Evolutionary conservation across 2,888 invertebrate genomes (phyloP), one percentile per base, ranked within the genome.

Genomic region (Lymantria monacha): DNA sequence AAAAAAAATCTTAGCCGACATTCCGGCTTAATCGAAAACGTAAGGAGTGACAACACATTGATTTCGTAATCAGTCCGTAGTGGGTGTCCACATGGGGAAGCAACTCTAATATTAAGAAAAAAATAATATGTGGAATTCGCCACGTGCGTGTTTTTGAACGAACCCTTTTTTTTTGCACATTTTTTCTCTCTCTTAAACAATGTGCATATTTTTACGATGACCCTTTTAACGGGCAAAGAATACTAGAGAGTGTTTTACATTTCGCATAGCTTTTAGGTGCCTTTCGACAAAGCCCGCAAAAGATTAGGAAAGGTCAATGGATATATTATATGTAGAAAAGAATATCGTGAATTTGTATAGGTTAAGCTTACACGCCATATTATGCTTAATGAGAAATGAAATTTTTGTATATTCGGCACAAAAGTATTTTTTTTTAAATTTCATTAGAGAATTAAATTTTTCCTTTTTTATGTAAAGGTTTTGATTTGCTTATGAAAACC

Each of bases 121-220:
- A 3, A 22, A 22, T 22, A 22, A 22, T 22, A 5, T 22, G 22
- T 3, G 22, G 22, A 22, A 22, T 22, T 22, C 22, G 22, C 22
- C 22, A 22, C 22, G 22, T 22, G 22, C 22, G 22, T 22, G 10
- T 33, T 33, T 33, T 33, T 33, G 33, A 33, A 22, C 33, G 33
- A 10, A 54, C 41, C 44, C 53, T 46, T 51, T 62, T 46, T 51
- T 62, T 53, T 56, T 55, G 43, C 30, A 42, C 43, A 48, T 52
- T 66, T 64, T 51, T 49, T 61, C 33, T 8, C 33, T 59, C 66
- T 66, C 51, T 63, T 63, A 71, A 79, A 79, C 72, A 76, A 76
- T 74, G 74, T 74, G 76, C 75, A 79, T 78, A 79, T 80, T 81
- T 42, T 78, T 66, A 63, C 64, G 70, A 66, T 64, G 71, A 76